Percentiles rank a stretch among this genome's conserved stretches.
Conservation (phyloP, 1,140 invertebrate species). For the Ditylenchus dipsaci region DNA sequence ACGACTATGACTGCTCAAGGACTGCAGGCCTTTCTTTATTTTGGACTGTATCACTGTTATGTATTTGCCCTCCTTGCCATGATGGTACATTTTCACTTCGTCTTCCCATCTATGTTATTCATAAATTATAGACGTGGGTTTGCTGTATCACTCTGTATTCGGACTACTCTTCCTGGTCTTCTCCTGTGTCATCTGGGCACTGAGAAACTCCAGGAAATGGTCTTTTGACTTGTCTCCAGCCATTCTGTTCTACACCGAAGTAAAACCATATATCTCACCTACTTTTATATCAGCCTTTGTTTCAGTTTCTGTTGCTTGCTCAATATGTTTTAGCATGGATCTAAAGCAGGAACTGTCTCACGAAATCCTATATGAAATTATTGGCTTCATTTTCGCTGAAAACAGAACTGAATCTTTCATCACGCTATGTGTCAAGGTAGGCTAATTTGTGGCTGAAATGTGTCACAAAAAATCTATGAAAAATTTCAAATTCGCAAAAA, state of each 20-base stretch:
- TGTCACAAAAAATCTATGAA: no score
- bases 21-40: slow-evolving; percentile 33
- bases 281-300: slow-evolving; percentile 15
- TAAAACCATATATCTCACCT: slow-evolving; percentile 58
- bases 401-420: slow-evolving; percentile 35
- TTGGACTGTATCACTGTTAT: slow-evolving; percentile 50
- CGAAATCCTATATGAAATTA: slow-evolving; percentile 37
- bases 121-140: slow-evolving; percentile 77
- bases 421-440: slow-evolving; percentile 48
- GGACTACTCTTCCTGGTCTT: slow-evolving; percentile 87
- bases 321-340: slow-evolving; percentile 55
- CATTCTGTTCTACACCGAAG: slow-evolving; percentile 76
- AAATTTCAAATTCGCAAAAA: no score
- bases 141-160: slow-evolving; percentile 94
- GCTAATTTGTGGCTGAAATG: no score
- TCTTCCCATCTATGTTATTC: background rate
- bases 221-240: slow-evolving; percentile 88
- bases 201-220: slow-evolving; percentile 82
- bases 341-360: slow-evolving; percentile 37
- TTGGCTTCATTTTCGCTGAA: slow-evolving; percentile 41
- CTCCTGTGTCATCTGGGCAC: slow-evolving; percentile 91
- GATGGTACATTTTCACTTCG: slow-evolving; percentile 45
- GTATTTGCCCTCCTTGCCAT: slow-evolving; percentile 50
- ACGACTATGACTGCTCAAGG: background rate
- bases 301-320: slow-evolving; percentile 46